These are phyloP conservation scores for Hippocampus abdominalis DNA, from an alignment of 2,113 vertebrate species.

Conservation along the genomic window DNA sequence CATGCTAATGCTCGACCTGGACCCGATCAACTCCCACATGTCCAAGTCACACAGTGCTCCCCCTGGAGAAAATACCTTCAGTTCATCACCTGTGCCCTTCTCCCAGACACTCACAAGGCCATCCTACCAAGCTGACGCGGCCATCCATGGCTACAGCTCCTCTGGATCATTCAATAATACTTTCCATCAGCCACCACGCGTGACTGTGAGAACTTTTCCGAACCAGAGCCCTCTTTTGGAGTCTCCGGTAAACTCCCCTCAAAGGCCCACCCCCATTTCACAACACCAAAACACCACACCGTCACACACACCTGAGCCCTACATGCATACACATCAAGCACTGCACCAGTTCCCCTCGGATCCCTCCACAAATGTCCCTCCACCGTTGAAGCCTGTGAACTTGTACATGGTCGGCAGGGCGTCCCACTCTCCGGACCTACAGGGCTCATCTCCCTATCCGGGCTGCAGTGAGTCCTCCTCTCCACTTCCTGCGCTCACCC, in stretches of 20 bases:
- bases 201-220: constrained; percentile 40
- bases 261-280: constrained; percentile 46
- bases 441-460: constrained; percentile 57
- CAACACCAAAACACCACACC: constrained; percentile 63
- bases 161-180: constrained; percentile 37
- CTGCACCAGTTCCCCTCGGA: constrained; percentile 37
- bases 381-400: constrained; percentile 61
- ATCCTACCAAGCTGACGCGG: constrained; percentile 73
- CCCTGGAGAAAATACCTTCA: constrained; percentile 67
- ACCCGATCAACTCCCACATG: constrained; percentile 73
- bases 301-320: constrained; percentile 68
- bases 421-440: constrained; percentile 63
- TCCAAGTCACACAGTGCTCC: constrained; percentile 89
- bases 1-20: constrained; percentile 92
- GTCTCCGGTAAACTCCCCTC: constrained; percentile 46
- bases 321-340: constrained; percentile 46
- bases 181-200: constrained; percentile 40
- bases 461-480: constrained; percentile 75
- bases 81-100: constrained; percentile 74
- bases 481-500: constrained; percentile 66
- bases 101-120: constrained; percentile 65
- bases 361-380: constrained; percentile 53
- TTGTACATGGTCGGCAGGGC: constrained; percentile 38
- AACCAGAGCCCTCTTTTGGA: constrained; percentile 60
- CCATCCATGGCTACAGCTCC: constrained; percentile 63